Evolutionary conservation across 92 coral and sea anemone genomes (phyloP), one percentile per base, ranked within the genome.

Genomic region (Palythoa grandiflora): DNA sequence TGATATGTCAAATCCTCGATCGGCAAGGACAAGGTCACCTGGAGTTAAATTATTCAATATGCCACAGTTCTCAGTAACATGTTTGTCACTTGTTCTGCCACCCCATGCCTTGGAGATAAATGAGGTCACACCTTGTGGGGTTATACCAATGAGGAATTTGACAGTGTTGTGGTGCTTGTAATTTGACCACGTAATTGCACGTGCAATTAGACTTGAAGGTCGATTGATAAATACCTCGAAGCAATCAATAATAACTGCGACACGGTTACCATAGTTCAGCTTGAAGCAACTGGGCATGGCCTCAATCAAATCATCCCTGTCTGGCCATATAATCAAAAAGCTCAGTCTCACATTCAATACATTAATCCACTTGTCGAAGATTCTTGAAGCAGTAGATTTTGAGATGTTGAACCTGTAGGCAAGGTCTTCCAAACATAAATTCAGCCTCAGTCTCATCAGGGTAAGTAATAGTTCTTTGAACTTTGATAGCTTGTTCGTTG

Each of bases 301-400:
- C 72, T 89, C 79, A 19, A 63, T 89, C 84, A 89, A 86, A 37
- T 86, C 85, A 70, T 89, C 90, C 72, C 90, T 92, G 52, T 50
- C 89, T 39, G 94, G 94, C 94, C 94, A 92, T 3, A 60, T 48
- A 57, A 89, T 87, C 35, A 89, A 68, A 83, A 87, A 89, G 47
- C n/a, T 61, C 47, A 89, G 83, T 85, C 35, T 52, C 59, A 89
- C 72, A 73, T 70, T 84, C 89, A 89, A 84, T 9, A 52, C 52
- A 14, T 84, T 77, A 9, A 89, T 65, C 52, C 92, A 76, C 7
- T 60, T 91, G 80, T 77, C 92, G 75, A 91, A 91, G 13, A 88
- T 87, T 53, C 94, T 88, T 28, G 94, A 91, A 44, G 87, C 94
- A 59, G 94, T 91, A 44, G 92, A 89, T 38, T 91, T 74, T 78